Evolutionary conservation across 2,113 vertebrate genomes (phyloP).

Genomic region (Anoplopoma fimbria): DNA sequence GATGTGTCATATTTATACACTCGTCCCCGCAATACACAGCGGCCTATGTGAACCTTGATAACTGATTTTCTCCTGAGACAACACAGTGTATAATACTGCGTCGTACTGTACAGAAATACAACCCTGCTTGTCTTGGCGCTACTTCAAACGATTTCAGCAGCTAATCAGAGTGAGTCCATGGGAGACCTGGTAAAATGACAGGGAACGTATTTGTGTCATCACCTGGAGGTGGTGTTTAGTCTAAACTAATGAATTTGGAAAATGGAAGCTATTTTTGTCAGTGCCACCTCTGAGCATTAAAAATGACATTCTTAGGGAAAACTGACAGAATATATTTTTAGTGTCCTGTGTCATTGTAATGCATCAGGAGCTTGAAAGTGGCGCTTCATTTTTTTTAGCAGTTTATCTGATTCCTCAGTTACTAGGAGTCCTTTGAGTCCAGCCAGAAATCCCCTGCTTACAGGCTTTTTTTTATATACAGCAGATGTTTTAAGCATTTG

Average conservation of each 20-base stretch:
- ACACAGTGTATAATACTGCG: neutral
- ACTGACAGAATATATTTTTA: slow-evolving; percentile 63
- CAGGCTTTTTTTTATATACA: neutral
- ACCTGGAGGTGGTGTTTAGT: slow-evolving; percentile 71
- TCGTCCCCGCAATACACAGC: neutral
- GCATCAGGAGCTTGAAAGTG: slow-evolving; percentile 64
- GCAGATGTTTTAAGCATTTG: slow-evolving; percentile 45
- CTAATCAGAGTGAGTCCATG: slow-evolving; percentile 32
- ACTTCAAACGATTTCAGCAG: slow-evolving; percentile 32
- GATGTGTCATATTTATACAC: slow-evolving; percentile 10
- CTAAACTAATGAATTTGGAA: slow-evolving; percentile 70
- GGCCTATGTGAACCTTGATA: neutral
- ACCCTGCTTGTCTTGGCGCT: neutral
- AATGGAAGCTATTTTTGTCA: slow-evolving; percentile 74
- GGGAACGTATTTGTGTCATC: slow-evolving; percentile 60
- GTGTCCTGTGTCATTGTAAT: slow-evolving; percentile 54
- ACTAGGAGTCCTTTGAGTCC: slow-evolving; percentile 62
- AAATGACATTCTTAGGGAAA: slow-evolving; percentile 71
- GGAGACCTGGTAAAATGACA: slow-evolving; percentile 45
- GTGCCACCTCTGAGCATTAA: slow-evolving; percentile 67
- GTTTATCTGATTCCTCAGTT: slow-evolving; percentile 66
- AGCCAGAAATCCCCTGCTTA: slow-evolving; percentile 49
- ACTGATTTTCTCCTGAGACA: slow-evolving; percentile 7
- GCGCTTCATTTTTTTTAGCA: slow-evolving; percentile 60
- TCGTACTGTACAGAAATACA: neutral